phyloP scores from a whole-genome alignment of 2,113 vertebrate species.

The Salvelinus alpinus region DNA sequence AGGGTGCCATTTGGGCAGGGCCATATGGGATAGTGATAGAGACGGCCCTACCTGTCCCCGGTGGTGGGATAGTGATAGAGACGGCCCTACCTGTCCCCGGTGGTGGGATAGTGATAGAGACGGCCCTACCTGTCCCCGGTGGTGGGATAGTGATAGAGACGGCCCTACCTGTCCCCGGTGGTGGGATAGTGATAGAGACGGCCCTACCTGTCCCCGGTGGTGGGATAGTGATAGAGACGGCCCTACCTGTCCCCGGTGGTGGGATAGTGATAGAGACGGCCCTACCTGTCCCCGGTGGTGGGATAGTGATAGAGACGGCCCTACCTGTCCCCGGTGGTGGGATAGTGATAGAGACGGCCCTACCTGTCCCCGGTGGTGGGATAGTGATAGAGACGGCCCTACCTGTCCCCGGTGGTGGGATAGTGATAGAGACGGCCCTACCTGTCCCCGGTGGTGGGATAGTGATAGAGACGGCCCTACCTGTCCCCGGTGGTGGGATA shows the following conservation, averaged over 20 bases:
- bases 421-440: constrained; percentile 37
- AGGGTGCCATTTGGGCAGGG: too few relatives aligned
- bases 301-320: background rate
- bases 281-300: constrained; percentile 94
- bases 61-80: constrained; percentile 73
- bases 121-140: constrained; percentile 87
- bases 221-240: constrained; percentile 56
- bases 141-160: constrained; percentile 66
- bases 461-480: constrained; percentile 54
- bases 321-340: constrained; percentile 94
- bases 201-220: constrained; percentile 90
- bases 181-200: constrained; percentile 57
- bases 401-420: constrained; percentile 94
- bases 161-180: constrained; percentile 89
- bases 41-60: constrained; percentile 84
- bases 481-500: constrained; percentile 90
- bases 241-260: constrained; percentile 92
- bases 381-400: too few relatives aligned
- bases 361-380: constrained; percentile 94
- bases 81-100: constrained; percentile 84
- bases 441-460: constrained; percentile 92
- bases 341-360: too few relatives aligned
- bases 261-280: constrained; percentile 36
- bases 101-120: constrained; percentile 72
- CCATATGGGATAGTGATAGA: too few relatives aligned